Percentiles rank a stretch among this genome's conserved stretches.
phyloP scores from a whole-genome alignment of 2,113 vertebrate species.

The Salvelinus namaycush region DNA sequence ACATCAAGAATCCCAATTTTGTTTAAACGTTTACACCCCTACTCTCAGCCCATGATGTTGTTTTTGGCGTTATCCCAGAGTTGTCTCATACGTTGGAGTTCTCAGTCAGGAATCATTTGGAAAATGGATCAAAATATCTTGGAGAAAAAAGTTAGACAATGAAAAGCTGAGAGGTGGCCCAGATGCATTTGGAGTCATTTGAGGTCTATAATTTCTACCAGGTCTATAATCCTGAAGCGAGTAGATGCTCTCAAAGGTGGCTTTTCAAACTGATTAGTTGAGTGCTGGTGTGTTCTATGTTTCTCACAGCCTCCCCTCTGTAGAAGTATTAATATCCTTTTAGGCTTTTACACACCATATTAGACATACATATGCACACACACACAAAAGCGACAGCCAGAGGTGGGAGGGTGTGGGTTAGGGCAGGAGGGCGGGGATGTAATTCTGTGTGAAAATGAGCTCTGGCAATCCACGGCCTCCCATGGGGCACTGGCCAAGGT shows the following conservation, averaged over 20 bases:
- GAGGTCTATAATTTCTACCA: slow-evolving; percentile 39
- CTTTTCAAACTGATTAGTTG: slow-evolving; percentile 42
- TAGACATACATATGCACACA: neutral
- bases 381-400: neutral
- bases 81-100: neutral
- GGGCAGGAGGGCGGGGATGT: neutral
- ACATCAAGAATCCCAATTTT: no score
- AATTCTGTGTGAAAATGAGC: slow-evolving; percentile 29
- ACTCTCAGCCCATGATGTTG: neutral
- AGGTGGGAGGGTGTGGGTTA: no score
- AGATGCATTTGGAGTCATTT: slow-evolving; percentile 39
- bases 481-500: no score
- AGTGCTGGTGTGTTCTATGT: slow-evolving; percentile 31
- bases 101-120: neutral
- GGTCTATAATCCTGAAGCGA: slow-evolving; percentile 35
- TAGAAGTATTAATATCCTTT: slow-evolving; percentile 33
- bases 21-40: no score
- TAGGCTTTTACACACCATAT: neutral
- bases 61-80: neutral
- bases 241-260: slow-evolving; percentile 38
- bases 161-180: neutral
- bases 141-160: neutral
- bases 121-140: neutral
- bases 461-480: neutral
- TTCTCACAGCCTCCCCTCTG: slow-evolving; percentile 39